Conservation (phyloP, 2,797 vertebrate species). For the Octomys mimax region DNA sequence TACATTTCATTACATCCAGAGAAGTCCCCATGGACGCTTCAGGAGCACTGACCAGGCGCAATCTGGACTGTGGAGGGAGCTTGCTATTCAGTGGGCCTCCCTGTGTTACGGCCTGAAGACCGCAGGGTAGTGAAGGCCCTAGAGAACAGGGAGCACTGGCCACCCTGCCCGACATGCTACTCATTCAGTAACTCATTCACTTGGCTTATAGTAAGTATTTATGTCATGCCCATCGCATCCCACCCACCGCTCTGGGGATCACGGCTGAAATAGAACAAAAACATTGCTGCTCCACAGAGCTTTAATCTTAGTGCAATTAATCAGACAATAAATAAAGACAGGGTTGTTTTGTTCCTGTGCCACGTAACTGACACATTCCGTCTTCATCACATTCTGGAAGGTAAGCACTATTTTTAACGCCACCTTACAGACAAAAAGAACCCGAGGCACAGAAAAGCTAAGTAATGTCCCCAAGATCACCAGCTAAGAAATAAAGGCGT, state of each 20-base stretch:
- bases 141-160: background rate
- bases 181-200: background rate
- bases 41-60: background rate
- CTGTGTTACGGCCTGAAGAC: background rate
- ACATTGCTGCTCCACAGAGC: accelerated
- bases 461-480: background rate
- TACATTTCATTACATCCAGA: background rate
- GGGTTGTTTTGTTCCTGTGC: background rate
- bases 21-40: background rate
- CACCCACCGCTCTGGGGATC: background rate
- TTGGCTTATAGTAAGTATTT: background rate
- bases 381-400: background rate
- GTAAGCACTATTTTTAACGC: background rate
- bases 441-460: background rate
- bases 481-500: background rate
- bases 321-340: background rate
- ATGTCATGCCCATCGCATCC: background rate
- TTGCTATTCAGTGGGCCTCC: background rate
- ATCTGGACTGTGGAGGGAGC: background rate
- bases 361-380: background rate
- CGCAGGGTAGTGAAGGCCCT: accelerated
- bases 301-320: background rate
- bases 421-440: background rate
- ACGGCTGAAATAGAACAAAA: background rate
- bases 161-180: accelerated